Evolutionary conservation across 2,113 vertebrate genomes (phyloP).

Genomic region (Aspidoscelis tigris): DNA sequence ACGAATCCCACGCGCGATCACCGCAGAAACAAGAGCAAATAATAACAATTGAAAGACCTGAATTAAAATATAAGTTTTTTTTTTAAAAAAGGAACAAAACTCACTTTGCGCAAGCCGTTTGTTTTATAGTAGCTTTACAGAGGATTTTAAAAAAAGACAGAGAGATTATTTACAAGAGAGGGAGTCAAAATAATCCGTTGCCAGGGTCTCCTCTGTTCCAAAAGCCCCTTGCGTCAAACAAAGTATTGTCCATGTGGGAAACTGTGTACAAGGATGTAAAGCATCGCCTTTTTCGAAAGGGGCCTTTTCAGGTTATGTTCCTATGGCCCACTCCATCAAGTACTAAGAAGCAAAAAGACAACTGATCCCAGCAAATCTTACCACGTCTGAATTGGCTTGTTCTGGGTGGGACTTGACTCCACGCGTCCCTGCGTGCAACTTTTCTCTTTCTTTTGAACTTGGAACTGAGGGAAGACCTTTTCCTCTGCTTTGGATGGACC

Average conservation of each 20-base stretch:
- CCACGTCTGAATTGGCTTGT: not conserved
- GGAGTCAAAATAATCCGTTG: too few relatives aligned
- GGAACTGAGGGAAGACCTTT: not conserved
- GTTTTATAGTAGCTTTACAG: not conserved
- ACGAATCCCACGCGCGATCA: not conserved
- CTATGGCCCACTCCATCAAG: rapidly evolving
- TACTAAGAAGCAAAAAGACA: rapidly evolving
- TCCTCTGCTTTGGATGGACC: too few relatives aligned
- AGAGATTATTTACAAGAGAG: too few relatives aligned
- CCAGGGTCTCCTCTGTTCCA: not conserved
- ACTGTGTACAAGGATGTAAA: rapidly evolving
- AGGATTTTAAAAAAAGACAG: too few relatives aligned
- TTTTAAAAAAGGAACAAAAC: not conserved
- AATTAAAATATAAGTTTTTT: not conserved
- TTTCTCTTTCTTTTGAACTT: not conserved
- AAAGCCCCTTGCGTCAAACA: too few relatives aligned
- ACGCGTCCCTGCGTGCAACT: not conserved
- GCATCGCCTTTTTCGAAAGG: rapidly evolving
- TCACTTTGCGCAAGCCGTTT: not conserved
- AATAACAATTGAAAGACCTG: not conserved
- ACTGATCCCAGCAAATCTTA: not conserved
- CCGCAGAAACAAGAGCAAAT: too few relatives aligned
- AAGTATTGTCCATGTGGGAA: rapidly evolving
- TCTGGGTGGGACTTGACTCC: not conserved
- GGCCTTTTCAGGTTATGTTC: not conserved